These are phyloP conservation scores for Ormyrus labotus DNA, from an alignment of 2,888 invertebrate genomes.

Conservation along the genomic window DNA sequence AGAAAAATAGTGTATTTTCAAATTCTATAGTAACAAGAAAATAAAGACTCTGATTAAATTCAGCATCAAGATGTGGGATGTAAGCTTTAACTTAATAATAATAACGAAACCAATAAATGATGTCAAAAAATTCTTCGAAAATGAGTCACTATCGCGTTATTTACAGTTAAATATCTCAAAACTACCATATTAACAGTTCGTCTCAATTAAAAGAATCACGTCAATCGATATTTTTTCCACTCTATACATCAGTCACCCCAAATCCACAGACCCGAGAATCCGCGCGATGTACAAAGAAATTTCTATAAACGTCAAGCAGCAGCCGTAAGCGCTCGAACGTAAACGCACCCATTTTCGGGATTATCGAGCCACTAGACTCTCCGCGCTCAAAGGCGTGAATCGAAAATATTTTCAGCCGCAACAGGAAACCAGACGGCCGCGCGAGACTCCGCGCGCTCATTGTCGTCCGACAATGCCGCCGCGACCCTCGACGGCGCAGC, in stretches of 20 bases:
- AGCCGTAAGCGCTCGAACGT: neutral
- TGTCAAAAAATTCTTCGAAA: too few species aligned
- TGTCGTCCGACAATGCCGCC: conserved; percentile 66
- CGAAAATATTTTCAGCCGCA: conserved; percentile 14
- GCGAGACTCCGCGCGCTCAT: conserved; percentile 55
- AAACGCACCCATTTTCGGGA: conserved; percentile 19
- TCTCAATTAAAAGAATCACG: too few species aligned
- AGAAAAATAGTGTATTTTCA: too few species aligned
- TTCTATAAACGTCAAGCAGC: neutral
- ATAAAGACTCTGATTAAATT: too few species aligned
- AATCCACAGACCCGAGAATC: neutral
- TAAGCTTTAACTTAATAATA: too few species aligned
- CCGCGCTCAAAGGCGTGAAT: neutral
- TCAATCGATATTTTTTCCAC: too few species aligned
- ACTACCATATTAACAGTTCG: too few species aligned
- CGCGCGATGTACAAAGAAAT: neutral
- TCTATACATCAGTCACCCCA: neutral
- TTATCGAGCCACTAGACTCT: conserved; percentile 2
- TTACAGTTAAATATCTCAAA: too few species aligned
- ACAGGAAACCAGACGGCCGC: conserved; percentile 28
- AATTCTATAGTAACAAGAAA: too few species aligned
- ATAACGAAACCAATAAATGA: too few species aligned
- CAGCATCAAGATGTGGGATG: too few species aligned
- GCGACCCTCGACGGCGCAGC: conserved; percentile 54
- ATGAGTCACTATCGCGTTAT: too few species aligned